A percentile compares a stretch with the other conserved stretches of the same genome.
These are phyloP conservation scores for Drosophila trapezifrons DNA, from an alignment of 1,140 invertebrate genomes.

Conservation along the genomic window DNA sequence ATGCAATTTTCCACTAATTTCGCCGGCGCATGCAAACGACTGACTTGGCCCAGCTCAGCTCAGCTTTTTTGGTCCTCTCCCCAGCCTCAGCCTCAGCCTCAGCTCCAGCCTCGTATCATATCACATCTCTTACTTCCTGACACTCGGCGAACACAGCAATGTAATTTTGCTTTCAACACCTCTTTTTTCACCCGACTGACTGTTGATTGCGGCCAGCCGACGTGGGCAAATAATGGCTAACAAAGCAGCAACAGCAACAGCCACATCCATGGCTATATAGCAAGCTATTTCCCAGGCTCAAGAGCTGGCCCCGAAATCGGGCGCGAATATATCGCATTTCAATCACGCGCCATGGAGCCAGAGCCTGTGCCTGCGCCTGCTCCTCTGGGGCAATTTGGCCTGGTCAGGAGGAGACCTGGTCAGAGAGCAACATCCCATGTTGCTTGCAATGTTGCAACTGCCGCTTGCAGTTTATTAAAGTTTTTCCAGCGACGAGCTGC, in stretches of 20 bases:
- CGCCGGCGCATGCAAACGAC: constrained; percentile 73
- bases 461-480: constrained; percentile 77
- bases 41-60: background rate
- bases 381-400: constrained; percentile 63
- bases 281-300: constrained; percentile 65
- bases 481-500: constrained; percentile 17
- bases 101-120: constrained; percentile 55
- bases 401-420: constrained; percentile 31
- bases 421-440: constrained; percentile 36
- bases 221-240: constrained; percentile 24
- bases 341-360: constrained; percentile 69
- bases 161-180: constrained; percentile 83
- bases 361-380: background rate
- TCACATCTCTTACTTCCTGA: constrained; percentile 76
- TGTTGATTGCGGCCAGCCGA: constrained; percentile 57
- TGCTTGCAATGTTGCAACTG: constrained; percentile 45
- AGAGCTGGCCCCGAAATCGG: constrained; percentile 71
- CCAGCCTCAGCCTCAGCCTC: constrained; percentile 11
- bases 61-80: background rate
- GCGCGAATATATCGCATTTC: constrained; percentile 83
- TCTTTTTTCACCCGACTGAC: constrained; percentile 47
- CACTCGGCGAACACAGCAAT: constrained; percentile 60
- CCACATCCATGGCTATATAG: constrained; percentile 28
- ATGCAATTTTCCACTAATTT: constrained; percentile 74
- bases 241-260: constrained; percentile 53